Evolutionary conservation across 2,888 invertebrate genomes (phyloP).

Genomic region (Pomacea canaliculata): DNA sequence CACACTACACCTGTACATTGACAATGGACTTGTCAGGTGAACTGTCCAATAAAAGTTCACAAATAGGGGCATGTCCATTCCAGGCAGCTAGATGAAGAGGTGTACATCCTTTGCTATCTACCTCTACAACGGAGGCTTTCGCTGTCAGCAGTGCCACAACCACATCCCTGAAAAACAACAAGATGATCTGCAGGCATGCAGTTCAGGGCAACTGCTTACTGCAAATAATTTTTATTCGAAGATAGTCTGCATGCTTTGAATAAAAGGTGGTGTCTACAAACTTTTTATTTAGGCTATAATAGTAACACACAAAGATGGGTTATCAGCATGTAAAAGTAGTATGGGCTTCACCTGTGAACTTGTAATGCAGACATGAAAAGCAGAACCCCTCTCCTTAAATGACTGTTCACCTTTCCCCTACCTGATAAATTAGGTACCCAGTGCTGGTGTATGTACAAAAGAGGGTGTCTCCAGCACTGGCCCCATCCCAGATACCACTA

Average conservation of each 20-base stretch:
- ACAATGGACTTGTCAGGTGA: constrained; percentile 51
- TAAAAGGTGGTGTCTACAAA: too few species aligned
- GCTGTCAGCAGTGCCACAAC: constrained; percentile 85
- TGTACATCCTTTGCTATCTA: constrained; percentile 91
- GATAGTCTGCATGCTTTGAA: not conserved
- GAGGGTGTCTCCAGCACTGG: too few species aligned
- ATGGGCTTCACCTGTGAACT: too few species aligned
- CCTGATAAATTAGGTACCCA: too few species aligned
- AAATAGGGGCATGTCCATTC: constrained; percentile 92
- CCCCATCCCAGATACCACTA: too few species aligned
- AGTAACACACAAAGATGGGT: too few species aligned
- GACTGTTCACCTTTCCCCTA: too few species aligned
- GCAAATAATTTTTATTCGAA: not conserved
- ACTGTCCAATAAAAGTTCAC: constrained; percentile 82
- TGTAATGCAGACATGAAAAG: too few species aligned
- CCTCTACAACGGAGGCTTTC: constrained; percentile 89
- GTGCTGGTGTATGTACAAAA: too few species aligned
- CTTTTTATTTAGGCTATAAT: too few species aligned
- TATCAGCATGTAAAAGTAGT: too few species aligned
- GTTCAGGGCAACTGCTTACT: not conserved
- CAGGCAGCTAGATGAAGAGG: constrained; percentile 94
- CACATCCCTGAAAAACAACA: constrained; percentile 78
- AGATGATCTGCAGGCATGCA: not conserved
- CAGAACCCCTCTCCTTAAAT: too few species aligned
- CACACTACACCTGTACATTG: constrained; percentile 60